phyloP scores from a whole-genome alignment of 2,888 invertebrate genomes.

The Ophraella communa region DNA sequence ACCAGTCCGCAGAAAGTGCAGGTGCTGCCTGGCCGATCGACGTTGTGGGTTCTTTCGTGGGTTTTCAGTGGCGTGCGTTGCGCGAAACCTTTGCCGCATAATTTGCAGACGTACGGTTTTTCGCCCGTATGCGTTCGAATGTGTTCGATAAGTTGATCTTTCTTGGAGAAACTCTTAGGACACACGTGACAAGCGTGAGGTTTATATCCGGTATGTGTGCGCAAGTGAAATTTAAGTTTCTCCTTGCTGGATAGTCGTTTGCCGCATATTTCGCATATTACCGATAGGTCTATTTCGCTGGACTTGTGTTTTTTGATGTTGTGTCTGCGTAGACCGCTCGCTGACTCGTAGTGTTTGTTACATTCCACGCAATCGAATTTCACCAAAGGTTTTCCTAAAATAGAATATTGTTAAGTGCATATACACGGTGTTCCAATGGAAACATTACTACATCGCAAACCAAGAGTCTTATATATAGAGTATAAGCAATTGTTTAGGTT shows the following conservation, averaged over 20 bases:
- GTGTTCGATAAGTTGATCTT: conserved; percentile 56
- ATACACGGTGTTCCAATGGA: too few species aligned
- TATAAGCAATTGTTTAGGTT: too few species aligned
- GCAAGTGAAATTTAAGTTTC: conserved; percentile 56
- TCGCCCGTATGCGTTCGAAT: conserved; percentile 49
- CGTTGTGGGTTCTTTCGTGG: conserved; percentile 29
- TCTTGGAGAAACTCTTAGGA: conserved; percentile 62
- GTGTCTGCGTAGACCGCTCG: conserved; percentile 55
- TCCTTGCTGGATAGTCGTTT: conserved; percentile 43
- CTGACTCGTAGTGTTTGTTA: conserved; percentile 54
- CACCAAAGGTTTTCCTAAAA: conserved; percentile 44
- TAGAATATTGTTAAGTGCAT: not conserved
- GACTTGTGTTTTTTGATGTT: conserved; percentile 47
- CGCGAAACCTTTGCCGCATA: conserved; percentile 59
- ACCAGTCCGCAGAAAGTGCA: conserved; percentile 27
- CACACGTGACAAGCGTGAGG: conserved; percentile 58
- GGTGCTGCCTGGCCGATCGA: conserved; percentile 24
- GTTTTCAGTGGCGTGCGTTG: conserved; percentile 63
- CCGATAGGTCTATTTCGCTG: conserved; percentile 57
- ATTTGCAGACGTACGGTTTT: conserved; percentile 56
- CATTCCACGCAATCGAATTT: conserved; percentile 61
- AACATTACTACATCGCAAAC: too few species aligned
- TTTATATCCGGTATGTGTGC: conserved; percentile 63
- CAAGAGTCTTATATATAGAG: too few species aligned
- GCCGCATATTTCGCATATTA: conserved; percentile 49